A percentile compares a stretch with the other conserved stretches of the same genome.
phyloP scores from a whole-genome alignment of 2,797 vertebrate species.

The Anguilla marmorata region DNA sequence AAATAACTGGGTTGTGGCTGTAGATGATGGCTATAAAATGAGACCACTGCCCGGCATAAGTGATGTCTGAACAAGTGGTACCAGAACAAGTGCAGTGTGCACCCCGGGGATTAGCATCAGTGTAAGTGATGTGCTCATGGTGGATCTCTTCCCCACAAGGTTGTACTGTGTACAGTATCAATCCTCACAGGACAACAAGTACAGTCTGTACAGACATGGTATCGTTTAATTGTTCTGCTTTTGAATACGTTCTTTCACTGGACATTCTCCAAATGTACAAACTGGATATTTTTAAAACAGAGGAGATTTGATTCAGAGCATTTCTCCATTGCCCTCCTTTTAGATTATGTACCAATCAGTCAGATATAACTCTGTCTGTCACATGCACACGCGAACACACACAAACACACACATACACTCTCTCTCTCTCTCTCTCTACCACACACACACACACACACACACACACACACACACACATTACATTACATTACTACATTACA shows the following conservation, averaged over 20 bases:
- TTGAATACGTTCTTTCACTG: neutral
- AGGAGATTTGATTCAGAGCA: neutral
- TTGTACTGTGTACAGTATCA: neutral
- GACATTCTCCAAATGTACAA: slow-evolving; percentile 7
- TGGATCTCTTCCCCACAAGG: neutral
- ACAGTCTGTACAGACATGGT: slow-evolving; percentile 12
- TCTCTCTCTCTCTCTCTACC: neutral
- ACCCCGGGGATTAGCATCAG: neutral
- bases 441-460: neutral
- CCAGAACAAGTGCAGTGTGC: slow-evolving; percentile 15
- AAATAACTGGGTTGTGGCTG: neutral
- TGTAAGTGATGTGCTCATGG: neutral
- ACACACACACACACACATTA: neutral
- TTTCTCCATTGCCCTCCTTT: neutral
- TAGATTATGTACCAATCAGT: neutral
- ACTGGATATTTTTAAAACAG: neutral
- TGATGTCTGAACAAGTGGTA: slow-evolving; percentile 22
- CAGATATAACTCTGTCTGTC: neutral
- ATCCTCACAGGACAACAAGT: slow-evolving; percentile 9
- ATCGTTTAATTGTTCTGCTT: neutral
- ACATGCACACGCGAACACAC: neutral
- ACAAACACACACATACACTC: neutral
- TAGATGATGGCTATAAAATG: slow-evolving; percentile 13
- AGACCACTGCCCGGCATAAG: neutral
- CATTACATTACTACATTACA: no score